Conservation (phyloP, 2,888 invertebrate genomes). For the Bruchidius siliquastri region DNA sequence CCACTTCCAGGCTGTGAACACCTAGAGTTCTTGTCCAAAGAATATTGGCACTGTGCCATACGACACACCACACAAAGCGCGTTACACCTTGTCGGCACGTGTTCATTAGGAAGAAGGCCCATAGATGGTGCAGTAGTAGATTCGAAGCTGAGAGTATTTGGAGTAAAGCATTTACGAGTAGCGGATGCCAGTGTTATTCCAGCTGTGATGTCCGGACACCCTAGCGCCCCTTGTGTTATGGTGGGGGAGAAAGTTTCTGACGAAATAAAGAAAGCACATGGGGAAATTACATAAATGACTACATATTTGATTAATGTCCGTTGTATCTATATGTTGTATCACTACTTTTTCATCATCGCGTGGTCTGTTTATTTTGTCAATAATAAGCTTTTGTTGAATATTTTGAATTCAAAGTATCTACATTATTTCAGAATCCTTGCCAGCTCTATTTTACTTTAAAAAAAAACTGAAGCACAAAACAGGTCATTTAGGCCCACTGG, state of each 20-base stretch:
- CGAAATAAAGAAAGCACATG: conserved; percentile 50
- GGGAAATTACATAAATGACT: not conserved
- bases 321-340: not conserved
- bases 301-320: not conserved
- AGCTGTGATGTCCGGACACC: conserved; percentile 58
- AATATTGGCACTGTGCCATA: conserved; percentile 63
- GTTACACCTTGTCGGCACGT: conserved; percentile 63
- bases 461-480: too few relatives aligned
- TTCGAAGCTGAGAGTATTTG: conserved; percentile 57
- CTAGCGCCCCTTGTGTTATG: conserved; percentile 63
- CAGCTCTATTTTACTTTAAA: too few relatives aligned
- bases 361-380: too few relatives aligned
- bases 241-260: conserved; percentile 66
- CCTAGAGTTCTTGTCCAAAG: conserved; percentile 52
- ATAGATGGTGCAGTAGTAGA: conserved; percentile 60
- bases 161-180: conserved; percentile 55
- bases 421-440: too few relatives aligned
- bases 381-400: too few relatives aligned
- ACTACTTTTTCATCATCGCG: not conserved
- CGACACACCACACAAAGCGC: conserved; percentile 36
- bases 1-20: conserved; percentile 44
- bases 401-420: too few relatives aligned
- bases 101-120: conserved; percentile 61
- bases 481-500: too few relatives aligned
- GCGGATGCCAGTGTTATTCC: conserved; percentile 64